A percentile compares a stretch with the other conserved stretches of the same genome.
Evolutionary conservation across 23 tunicate genomes (phyloP).

Genomic region (Halocynthia aurantium): DNA sequence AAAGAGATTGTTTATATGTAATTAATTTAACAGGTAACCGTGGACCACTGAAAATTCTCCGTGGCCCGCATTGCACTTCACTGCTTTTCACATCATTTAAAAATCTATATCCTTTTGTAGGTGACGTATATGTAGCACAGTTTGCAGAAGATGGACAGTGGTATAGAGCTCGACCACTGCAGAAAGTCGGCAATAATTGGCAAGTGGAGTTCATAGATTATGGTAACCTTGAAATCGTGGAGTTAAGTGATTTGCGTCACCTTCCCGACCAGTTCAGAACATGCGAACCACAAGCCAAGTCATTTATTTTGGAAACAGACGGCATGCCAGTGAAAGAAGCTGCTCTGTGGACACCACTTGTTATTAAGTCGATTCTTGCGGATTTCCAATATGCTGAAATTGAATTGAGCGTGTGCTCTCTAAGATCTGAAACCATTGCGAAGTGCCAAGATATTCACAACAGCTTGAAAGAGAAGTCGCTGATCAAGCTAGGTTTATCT

Average conservation of each 20-base stretch:
- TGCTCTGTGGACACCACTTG: slow-evolving; percentile 54
- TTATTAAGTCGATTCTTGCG: slow-evolving; percentile 8
- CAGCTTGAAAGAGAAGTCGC: neutral
- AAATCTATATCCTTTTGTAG: neutral
- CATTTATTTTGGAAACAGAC: slow-evolving; percentile 9
- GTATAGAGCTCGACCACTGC: slow-evolving; percentile 4
- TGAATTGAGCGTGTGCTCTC: slow-evolving; percentile 6
- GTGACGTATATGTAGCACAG: slow-evolving; percentile 7
- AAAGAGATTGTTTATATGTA: too few species aligned
- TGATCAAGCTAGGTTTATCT: neutral
- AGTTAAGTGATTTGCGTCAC: slow-evolving; percentile 6
- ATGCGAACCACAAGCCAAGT: slow-evolving; percentile 26
- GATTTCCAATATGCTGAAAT: slow-evolving; percentile 35
- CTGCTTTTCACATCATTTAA: too few species aligned
- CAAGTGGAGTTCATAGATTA: slow-evolving; percentile 25
- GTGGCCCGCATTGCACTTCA: too few species aligned
- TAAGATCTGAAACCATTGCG: neutral
- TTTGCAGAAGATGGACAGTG: slow-evolving; percentile 21
- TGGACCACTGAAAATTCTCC: too few species aligned
- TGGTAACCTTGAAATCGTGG: neutral
- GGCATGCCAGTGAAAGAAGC: slow-evolving; percentile 30
- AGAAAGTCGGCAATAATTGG: neutral
- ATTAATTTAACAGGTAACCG: too few species aligned
- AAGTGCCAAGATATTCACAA: neutral
- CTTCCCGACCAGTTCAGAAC: slow-evolving; percentile 13